Evolutionary conservation across 37 sponge, comb jelly and placozoan genomes (phyloP).

Genomic region (Tethya wilhelma): DNA sequence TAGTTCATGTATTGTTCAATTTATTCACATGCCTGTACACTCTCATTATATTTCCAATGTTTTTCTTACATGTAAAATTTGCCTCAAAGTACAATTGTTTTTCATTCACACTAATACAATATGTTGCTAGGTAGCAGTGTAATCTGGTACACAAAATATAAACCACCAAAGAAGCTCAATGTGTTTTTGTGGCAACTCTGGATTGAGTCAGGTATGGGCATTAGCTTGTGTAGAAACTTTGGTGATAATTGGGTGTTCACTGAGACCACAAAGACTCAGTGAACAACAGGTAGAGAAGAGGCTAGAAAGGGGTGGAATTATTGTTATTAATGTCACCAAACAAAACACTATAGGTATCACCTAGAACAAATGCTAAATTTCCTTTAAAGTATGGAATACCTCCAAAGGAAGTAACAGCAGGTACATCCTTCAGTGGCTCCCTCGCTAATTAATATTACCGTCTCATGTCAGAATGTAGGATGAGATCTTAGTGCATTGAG

Average conservation of each 20-base stretch:
- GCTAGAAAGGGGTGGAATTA: slow-evolving; percentile 10
- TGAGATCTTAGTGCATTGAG: slow-evolving; percentile 1
- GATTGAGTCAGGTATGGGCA: slow-evolving; percentile 16
- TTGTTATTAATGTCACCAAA: background rate
- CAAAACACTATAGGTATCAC: slow-evolving; percentile 9
- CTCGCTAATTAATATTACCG: background rate
- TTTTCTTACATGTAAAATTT: too few species aligned
- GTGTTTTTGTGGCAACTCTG: slow-evolving; percentile 29
- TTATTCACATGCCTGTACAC: too few species aligned
- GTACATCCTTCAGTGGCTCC: background rate
- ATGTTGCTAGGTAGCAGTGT: too few species aligned
- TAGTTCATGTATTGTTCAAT: too few species aligned
- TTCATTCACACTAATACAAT: too few species aligned
- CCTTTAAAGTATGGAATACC: background rate
- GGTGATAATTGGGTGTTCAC: background rate
- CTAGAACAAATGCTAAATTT: slow-evolving; percentile 12
- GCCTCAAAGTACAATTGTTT: too few species aligned
- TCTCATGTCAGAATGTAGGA: background rate
- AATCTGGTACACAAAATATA: slow-evolving; percentile 23
- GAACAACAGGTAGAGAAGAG: slow-evolving; percentile 2
- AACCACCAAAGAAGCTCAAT: slow-evolving; percentile 23
- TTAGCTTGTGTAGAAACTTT: background rate
- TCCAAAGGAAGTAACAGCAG: slow-evolving; percentile 36
- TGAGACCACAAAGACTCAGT: slow-evolving; percentile 3
- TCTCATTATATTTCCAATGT: too few species aligned